Percentiles rank a stretch among this genome's conserved stretches.
These are phyloP conservation scores for Calosoma granatense DNA, from an alignment of 1,140 invertebrate species.

Conservation along the genomic window DNA sequence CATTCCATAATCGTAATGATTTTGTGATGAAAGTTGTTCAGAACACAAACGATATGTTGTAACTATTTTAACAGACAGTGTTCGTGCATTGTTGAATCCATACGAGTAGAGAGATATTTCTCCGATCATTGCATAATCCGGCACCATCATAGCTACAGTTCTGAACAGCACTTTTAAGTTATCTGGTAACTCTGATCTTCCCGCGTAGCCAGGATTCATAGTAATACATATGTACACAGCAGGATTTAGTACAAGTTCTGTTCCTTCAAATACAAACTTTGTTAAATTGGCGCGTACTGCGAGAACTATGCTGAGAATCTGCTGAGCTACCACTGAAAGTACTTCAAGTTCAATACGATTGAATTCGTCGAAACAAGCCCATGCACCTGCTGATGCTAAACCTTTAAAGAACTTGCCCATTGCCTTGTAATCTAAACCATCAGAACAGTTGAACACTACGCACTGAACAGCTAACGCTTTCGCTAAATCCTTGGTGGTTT, in stretches of 20 bases:
- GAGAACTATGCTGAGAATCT: conserved; percentile 71
- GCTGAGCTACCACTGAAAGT: conserved; percentile 71
- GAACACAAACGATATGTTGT: conserved; percentile 82
- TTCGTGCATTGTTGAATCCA: conserved; percentile 72
- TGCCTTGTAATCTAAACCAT: conserved; percentile 86
- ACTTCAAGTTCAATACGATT: conserved; percentile 89
- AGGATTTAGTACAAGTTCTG: conserved; percentile 66
- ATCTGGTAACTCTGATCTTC: conserved; percentile 75
- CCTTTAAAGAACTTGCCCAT: conserved; percentile 90
- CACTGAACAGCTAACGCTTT: conserved; percentile 87
- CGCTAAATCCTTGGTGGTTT: conserved; percentile 81
- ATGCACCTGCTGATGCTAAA: conserved; percentile 76
- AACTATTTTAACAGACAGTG: conserved; percentile 77
- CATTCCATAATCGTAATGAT: conserved; percentile 89
- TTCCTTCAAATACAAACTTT: conserved; percentile 77
- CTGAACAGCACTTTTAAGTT: conserved; percentile 86
- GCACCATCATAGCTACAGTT: conserved; percentile 93
- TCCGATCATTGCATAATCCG: conserved; percentile 83
- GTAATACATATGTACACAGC: conserved; percentile 85
- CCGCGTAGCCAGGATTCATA: conserved; percentile 90
- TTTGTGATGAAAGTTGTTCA: conserved; percentile 75
- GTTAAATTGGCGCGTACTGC: conserved; percentile 61
- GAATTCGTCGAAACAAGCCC: conserved; percentile 94
- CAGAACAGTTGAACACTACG: conserved; percentile 90
- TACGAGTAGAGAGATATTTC: conserved; percentile 86